Evolutionary conservation across 1,140 invertebrate species (phyloP), one percentile per base, ranked within the genome.

Genomic region (Daktulosphaira vitifoliae): DNA sequence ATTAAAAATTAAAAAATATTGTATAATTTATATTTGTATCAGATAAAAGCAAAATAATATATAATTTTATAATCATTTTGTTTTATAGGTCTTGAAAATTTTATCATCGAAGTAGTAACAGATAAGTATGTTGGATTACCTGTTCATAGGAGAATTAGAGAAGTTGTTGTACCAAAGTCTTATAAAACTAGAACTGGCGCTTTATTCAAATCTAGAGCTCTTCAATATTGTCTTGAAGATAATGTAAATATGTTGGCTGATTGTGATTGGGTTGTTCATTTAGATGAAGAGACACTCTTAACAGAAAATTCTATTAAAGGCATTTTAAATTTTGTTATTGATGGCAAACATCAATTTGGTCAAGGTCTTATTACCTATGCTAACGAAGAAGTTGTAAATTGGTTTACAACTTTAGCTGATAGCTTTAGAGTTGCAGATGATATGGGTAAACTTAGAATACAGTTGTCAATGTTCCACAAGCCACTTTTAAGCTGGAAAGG

Each of bases 291-390:
- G 76, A 98, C 96, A 0, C 74, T 98, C 29, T 77, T 98, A 1
- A 98, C 95, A 3, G 90, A 93, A 72, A 93, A 96, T 74, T 88
- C 90, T 20, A 82, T 91, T 53, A 78, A 84, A 38, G 96, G 96
- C 11, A 92, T 98, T 70, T 76, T 98, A 15, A 98, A 98, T 73
- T 98, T 98, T 82, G 90, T 96, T 20, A 78, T 88, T 46, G 90
- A 96, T 77, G 94, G 93, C 0, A 92, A 90, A 75, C 89, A 96
- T 78, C 87, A 92, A 66, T 97, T 98, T 79, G 96, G 96, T 0
- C 96, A 99, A 80, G 96, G 96, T 2, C 79, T 98, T 11, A 97
- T 99, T 64, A 98, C 94, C 3, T 99, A 98, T 79, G 94, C 94
- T 1, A 96, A 96, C 76, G 94, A 95, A 75, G 84, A 92, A 77